These are phyloP conservation scores for Montifringilla adamsi DNA, from an alignment of 2,113 vertebrate species.

Conservation along the genomic window DNA sequence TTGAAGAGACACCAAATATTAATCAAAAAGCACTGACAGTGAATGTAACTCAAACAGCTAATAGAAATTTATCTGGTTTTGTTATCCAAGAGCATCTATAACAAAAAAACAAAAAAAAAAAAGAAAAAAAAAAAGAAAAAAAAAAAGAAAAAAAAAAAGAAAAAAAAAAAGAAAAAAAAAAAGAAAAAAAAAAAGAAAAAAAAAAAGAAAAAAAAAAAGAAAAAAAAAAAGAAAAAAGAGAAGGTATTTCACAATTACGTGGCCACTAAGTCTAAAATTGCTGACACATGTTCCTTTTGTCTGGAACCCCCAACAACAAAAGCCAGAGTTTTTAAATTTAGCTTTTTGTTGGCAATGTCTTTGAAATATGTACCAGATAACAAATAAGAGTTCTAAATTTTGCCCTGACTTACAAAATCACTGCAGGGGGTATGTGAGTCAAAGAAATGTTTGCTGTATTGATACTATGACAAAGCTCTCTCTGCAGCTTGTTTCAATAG, in stretches of 20 bases:
- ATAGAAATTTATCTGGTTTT: not conserved
- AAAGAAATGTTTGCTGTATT: not conserved
- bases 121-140: not conserved
- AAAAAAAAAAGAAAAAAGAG: not conserved
- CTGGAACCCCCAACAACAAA: not conserved
- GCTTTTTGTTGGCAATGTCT: slow-evolving; percentile 14
- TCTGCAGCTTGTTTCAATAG: not conserved
- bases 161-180: not conserved
- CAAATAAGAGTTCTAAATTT: not conserved
- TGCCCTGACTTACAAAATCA: slow-evolving; percentile 25
- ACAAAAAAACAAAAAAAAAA: not conserved
- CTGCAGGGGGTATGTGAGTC: slow-evolving; percentile 2
- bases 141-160: not conserved
- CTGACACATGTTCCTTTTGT: not conserved
- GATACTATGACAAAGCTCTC: not conserved
- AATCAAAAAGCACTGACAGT: not conserved
- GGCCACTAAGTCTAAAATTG: not conserved
- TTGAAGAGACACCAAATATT: not conserved
- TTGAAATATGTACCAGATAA: slow-evolving; percentile 31
- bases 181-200: not conserved
- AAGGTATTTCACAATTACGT: not conserved
- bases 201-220: not conserved
- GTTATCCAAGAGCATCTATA: not conserved
- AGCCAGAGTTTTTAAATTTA: slow-evolving; percentile 24
- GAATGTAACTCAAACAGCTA: not conserved